phyloP scores from a whole-genome alignment of 2,113 vertebrate species.

The Tricholaema leucomelas region DNA sequence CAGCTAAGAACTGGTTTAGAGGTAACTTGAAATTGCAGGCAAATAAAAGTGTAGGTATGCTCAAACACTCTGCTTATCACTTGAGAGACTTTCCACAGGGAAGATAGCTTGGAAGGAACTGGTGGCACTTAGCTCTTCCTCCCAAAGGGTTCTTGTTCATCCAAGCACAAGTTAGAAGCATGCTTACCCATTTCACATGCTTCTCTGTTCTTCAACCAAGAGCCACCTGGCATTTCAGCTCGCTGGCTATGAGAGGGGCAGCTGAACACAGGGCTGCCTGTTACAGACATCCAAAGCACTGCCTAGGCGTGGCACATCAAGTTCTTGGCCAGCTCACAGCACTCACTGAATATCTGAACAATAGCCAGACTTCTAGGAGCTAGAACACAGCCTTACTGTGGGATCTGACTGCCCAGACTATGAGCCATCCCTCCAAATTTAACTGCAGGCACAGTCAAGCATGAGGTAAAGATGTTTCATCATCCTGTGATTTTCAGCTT shows the following conservation, averaged over 20 bases:
- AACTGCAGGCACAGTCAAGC: slow-evolving; percentile 39
- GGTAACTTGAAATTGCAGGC: background rate
- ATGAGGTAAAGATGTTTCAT: slow-evolving; percentile 42
- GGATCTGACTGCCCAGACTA: slow-evolving; percentile 59
- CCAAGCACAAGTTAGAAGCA: background rate
- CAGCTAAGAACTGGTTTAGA: background rate
- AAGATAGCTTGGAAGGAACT: background rate
- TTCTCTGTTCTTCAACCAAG: background rate
- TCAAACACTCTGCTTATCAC: background rate
- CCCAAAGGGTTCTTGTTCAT: background rate
- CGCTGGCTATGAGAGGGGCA: background rate
- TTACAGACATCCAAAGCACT: background rate
- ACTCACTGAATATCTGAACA: slow-evolving; percentile 41
- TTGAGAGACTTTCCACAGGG: background rate
- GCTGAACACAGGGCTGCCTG: background rate
- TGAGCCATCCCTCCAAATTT: slow-evolving; percentile 64
- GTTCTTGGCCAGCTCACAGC: slow-evolving; percentile 31
- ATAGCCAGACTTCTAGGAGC: slow-evolving; percentile 57
- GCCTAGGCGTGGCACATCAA: slow-evolving; percentile 29
- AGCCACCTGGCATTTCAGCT: background rate
- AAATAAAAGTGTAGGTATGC: background rate
- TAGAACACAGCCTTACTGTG: slow-evolving; percentile 47
- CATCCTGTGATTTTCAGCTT: slow-evolving; percentile 23
- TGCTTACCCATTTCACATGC: background rate
- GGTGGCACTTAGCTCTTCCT: background rate